Base-by-base conservation (phyloP, 2,113 vertebrate species). In the Otis tarda region DNA sequence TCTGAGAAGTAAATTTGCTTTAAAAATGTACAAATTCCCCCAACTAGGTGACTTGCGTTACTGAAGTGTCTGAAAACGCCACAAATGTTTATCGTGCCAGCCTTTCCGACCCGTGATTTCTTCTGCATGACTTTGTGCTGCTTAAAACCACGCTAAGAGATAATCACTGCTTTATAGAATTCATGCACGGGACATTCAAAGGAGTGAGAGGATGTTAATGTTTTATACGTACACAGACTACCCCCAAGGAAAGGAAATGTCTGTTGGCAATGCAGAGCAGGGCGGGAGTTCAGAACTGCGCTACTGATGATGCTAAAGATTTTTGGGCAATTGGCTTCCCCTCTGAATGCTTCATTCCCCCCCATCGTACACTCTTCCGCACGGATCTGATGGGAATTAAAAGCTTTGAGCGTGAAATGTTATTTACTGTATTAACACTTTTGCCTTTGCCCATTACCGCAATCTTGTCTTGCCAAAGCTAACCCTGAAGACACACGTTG, bases 331-430 rank as follows among this genome's bases (percentile, higher is more conserved):
- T 5, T 10, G n/a, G 19, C 3, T 93, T 91, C 64, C 71, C 78
- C 63, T 77, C 49, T 24, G 74, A 79, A 59, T 3, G 27, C 61
- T 49, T 89, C 70, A 4, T 33, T 87, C 57, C 47, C n/a, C 45
- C 16, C 22, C 9, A 2, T 1, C 4, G 21, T 20, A 14, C 0
- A 1, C 39, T 21, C 16, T 60, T 64, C 73, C 33, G 13, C 20
- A 1, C 18, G 90, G 68, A 28, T 25, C 33, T 23, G 41, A 43
- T 10, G 59, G 4, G 57, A 57, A 63, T 35, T 5, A 18, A 31
- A 57, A 43, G 56, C 76, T 76, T 6, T 16, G 88, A 50, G 77
- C 2, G 16, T 8, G 53, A 64, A 50, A 43, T 30, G 30, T n/a
- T 60, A 56, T 80, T 92, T 79, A 43, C 28, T 1, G 64, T 31